phyloP scores from a whole-genome alignment of 2,113 vertebrate species.

The Sinocyclocheilus rhinocerous region DNA sequence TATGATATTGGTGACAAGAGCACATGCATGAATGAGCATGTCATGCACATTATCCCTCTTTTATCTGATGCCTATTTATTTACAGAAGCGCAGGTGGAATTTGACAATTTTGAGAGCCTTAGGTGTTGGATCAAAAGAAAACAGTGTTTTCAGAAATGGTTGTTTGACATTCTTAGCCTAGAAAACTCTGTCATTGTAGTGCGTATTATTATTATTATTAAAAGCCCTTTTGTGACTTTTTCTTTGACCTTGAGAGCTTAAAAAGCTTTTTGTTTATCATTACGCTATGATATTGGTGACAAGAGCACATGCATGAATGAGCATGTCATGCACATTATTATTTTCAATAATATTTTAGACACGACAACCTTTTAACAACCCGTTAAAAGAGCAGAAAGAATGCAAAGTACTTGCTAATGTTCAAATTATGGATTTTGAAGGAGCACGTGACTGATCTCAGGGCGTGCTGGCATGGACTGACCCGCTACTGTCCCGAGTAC shows the following conservation, averaged over 20 bases:
- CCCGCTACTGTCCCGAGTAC: neutral
- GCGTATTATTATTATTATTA: neutral
- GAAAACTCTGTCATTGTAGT: neutral
- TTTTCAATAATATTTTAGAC: conserved; percentile 63
- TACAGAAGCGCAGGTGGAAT: conserved; percentile 36
- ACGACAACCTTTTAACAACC: conserved; percentile 50
- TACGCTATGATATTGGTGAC: neutral
- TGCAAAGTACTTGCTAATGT: conserved; percentile 32
- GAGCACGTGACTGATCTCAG: neutral
- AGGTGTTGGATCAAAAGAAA: conserved; percentile 38
- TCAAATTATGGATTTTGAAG: conserved; percentile 46
- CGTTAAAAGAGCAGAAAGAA: neutral
- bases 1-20: conserved; percentile 6
- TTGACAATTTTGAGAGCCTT: neutral
- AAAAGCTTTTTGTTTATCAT: conserved; percentile 49
- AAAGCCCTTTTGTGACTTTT: neutral
- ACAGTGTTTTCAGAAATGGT: neutral
- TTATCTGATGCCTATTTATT: conserved; percentile 28
- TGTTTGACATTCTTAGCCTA: conserved; percentile 1
- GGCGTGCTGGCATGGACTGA: neutral
- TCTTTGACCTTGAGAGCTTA: conserved; percentile 53
- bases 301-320: conserved; percentile 37
- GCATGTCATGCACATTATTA: conserved; percentile 47
- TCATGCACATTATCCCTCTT: conserved; percentile 38
- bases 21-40: conserved; percentile 38